phyloP scores from a whole-genome alignment of 2,888 invertebrate genomes.

The Tetropium fuscum region DNA sequence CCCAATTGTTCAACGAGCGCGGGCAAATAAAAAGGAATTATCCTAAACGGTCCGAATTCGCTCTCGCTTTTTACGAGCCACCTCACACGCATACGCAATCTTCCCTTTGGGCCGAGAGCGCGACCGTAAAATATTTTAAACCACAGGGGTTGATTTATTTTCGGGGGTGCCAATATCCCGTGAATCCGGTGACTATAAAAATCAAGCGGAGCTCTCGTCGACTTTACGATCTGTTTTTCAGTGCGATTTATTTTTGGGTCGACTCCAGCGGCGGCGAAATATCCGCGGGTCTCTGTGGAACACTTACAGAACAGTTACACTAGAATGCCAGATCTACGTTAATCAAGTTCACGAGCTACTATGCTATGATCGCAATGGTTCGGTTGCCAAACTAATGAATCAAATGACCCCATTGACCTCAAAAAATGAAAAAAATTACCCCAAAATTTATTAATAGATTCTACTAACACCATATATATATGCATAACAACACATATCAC shows the following conservation, averaged over 20 bases:
- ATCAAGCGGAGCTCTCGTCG: slow-evolving; percentile 26
- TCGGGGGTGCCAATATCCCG: slow-evolving; percentile 12
- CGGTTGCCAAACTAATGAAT: too few relatives aligned
- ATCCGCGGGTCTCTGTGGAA: neutral
- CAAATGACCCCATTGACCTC: too few relatives aligned
- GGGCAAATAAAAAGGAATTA: slow-evolving; percentile 21
- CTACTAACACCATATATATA: too few relatives aligned
- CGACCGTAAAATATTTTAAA: slow-evolving; percentile 21
- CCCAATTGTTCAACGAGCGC: slow-evolving; percentile 10
- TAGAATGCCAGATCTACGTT: too few relatives aligned
- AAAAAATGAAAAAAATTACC: too few relatives aligned
- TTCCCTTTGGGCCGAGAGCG: slow-evolving; percentile 10
- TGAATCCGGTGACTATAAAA: slow-evolving; percentile 21
- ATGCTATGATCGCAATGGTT: too few relatives aligned
- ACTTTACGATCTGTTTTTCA: slow-evolving; percentile 25
- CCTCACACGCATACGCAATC: slow-evolving; percentile 18
- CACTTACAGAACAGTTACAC: too few relatives aligned
- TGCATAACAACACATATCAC: too few relatives aligned
- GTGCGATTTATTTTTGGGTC: slow-evolving; percentile 14
- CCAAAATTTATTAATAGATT: too few relatives aligned
- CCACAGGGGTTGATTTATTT: slow-evolving; percentile 24
- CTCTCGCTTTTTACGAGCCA: slow-evolving; percentile 13
- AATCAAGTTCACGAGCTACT: too few relatives aligned
- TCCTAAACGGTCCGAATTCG: slow-evolving; percentile 12
- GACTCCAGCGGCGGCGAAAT: slow-evolving; percentile 4